Percentiles rank a stretch among this genome's conserved stretches.
Conservation (phyloP, 64 coral and sea anemone genomes). For the Stichodactyla mertensii region DNA sequence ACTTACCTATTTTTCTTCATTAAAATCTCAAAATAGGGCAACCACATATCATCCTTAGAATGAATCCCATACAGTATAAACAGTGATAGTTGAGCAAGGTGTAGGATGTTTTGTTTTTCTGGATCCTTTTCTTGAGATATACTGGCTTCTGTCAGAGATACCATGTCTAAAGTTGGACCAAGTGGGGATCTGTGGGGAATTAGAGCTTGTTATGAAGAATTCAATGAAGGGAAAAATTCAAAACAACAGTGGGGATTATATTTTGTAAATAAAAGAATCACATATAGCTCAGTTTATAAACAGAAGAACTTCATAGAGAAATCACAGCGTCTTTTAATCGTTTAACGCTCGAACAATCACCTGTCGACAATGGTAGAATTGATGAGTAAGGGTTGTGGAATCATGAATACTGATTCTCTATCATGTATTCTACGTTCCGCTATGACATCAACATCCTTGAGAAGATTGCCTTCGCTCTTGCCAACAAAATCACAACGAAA, state of each 20-base stretch:
- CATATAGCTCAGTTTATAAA: neutral
- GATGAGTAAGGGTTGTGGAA: constrained; percentile 37
- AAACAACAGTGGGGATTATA: neutral
- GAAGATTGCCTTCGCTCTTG: neutral
- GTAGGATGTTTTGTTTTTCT: neutral
- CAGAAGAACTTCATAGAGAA: too few relatives aligned
- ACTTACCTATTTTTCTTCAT: constrained; percentile 4
- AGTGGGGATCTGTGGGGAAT: constrained; percentile 26
- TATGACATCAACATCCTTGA: neutral
- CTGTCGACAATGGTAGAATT: constrained; percentile 43
- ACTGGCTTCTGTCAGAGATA: constrained; percentile 31
- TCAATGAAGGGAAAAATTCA: neutral
- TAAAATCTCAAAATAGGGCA: constrained; percentile 48
- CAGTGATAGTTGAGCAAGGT: constrained; percentile 32
- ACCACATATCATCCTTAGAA: constrained; percentile 36
- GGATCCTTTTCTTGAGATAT: constrained; percentile 34
- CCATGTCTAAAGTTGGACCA: constrained; percentile 43
- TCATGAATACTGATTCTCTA: constrained; percentile 47
- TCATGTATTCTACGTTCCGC: constrained; percentile 42
- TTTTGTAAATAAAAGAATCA: neutral
- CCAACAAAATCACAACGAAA: constrained; percentile 38
- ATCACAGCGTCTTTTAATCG: neutral
- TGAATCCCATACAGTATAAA: constrained; percentile 52
- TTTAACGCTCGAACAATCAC: constrained; percentile 9
- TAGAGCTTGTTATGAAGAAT: neutral